phyloP scores from a whole-genome alignment of 2,888 invertebrate genomes.

The Diplolepis rosae region DNA sequence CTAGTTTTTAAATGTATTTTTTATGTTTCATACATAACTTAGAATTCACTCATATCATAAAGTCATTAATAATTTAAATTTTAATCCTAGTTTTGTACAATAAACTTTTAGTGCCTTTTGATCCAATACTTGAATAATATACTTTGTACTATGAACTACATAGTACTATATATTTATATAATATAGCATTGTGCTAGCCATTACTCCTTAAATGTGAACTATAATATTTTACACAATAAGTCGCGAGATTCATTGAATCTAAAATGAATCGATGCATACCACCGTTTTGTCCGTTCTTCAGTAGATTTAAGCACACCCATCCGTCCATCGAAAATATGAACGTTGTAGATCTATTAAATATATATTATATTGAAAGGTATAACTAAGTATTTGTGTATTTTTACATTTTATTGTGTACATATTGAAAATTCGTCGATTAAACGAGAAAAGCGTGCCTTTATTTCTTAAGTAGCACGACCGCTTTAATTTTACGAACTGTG shows the following conservation, averaged over 20 bases:
- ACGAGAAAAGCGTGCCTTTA: background rate
- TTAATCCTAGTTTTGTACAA: background rate
- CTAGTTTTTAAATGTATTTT: background rate
- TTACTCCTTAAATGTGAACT: slow-evolving; percentile 1
- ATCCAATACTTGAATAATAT: background rate
- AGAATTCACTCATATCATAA: background rate
- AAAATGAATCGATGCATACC: slow-evolving; percentile 19
- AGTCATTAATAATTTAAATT: background rate
- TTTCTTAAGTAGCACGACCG: background rate
- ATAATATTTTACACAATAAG: slow-evolving; percentile 7
- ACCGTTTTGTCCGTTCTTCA: slow-evolving; percentile 30
- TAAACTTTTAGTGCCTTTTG: background rate
- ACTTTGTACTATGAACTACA: no score
- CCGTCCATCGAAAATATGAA: slow-evolving; percentile 23
- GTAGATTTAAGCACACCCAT: slow-evolving; percentile 20
- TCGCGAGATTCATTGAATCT: background rate
- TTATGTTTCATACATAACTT: background rate
- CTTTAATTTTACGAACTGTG: slow-evolving; percentile 14
- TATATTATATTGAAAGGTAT: background rate
- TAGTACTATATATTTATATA: slow-evolving; percentile 4
- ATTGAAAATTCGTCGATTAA: slow-evolving; percentile 1
- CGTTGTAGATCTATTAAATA: slow-evolving; percentile 13
- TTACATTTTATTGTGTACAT: slow-evolving; percentile 22
- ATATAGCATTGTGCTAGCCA: slow-evolving; percentile 21
- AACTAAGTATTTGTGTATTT: background rate